phyloP scores from a whole-genome alignment of 2,113 vertebrate genomes.

The Oreochromis niloticus region DNA sequence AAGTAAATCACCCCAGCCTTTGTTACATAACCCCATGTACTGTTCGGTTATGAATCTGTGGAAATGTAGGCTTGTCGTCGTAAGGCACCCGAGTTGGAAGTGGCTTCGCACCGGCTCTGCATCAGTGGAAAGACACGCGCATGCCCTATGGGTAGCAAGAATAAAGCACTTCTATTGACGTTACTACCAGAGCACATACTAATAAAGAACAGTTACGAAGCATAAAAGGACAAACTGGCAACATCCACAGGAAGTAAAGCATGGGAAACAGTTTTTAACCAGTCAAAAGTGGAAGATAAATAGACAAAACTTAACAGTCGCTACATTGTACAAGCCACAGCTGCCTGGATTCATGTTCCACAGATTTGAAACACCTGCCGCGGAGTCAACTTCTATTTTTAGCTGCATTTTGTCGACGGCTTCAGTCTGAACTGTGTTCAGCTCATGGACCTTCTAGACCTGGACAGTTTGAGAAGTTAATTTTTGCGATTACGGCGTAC shows the following conservation, averaged over 20 bases:
- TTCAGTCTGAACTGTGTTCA: neutral
- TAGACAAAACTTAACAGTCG: neutral
- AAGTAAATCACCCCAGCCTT: neutral
- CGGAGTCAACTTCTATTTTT: neutral
- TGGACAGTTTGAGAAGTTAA: neutral
- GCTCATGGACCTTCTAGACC: neutral
- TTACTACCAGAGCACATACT: neutral
- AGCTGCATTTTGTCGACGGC: neutral
- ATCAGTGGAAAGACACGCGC: neutral
- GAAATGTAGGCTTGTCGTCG: neutral
- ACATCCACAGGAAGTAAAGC: neutral
- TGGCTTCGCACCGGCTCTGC: neutral
- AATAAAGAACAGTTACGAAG: neutral
- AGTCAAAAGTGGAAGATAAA: neutral
- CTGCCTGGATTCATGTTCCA: neutral
- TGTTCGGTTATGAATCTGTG: neutral
- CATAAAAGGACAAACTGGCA: neutral
- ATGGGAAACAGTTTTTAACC: neutral
- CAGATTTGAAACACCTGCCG: neutral
- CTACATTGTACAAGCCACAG: neutral
- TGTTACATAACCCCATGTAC: neutral
- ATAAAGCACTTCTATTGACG: neutral
- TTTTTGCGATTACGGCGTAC: neutral
- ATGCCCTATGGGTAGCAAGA: neutral
- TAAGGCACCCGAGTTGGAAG: neutral